Evolutionary conservation across 2,888 invertebrate species (phyloP), one percentile per base, ranked within the genome.

Genomic region (Scaptodrosophila latifasciaeformis): DNA sequence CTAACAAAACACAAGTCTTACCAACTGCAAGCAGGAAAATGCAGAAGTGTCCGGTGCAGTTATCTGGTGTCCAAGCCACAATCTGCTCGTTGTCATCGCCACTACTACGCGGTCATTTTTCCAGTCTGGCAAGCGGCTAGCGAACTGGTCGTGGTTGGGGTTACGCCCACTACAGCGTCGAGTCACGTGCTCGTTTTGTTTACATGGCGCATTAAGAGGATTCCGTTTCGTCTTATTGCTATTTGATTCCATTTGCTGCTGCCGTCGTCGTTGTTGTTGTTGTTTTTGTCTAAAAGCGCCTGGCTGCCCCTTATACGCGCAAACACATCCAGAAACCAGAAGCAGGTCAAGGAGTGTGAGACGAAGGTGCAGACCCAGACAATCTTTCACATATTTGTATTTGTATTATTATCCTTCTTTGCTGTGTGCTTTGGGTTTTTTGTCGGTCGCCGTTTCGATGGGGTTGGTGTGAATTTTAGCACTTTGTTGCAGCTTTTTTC

Each of bases 381-480:
- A 66, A 49, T 64, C 59, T 57, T 53, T 49, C 54, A 51, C 61
- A 58, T 65, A 70, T 49, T 62, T 70, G 62, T 63, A 57, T 61
- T 44, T 54, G 52, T 59, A 51, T 71, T 68, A 78, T 69, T 78
- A 64, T 79, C 69, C 59, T 48, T 66, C 43, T 37, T 30, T 47
- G 27, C 15, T 18, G 13, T 10, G 29, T 50, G 34, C 56, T 42
- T 46, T 52, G 49, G 31, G 42, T 54, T 42, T 54, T 51, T 44
- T 42, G 7, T 44, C 13, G 44, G 12, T 31, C 40, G 7, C n/a
- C 18, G 10, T 12, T 39, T 42, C n/a, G 19, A 19, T 27, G 62
- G 78, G 78, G 76, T 82, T 77, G 82, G 84, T 83, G 84, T 83
- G 84, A 84, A 84, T 76, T 81, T 80, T 84, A 77, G 70, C 85